Evolutionary conservation across 2,888 invertebrate genomes (phyloP), one percentile per base, ranked within the genome.

Genomic region (Cloeon dipterum): DNA sequence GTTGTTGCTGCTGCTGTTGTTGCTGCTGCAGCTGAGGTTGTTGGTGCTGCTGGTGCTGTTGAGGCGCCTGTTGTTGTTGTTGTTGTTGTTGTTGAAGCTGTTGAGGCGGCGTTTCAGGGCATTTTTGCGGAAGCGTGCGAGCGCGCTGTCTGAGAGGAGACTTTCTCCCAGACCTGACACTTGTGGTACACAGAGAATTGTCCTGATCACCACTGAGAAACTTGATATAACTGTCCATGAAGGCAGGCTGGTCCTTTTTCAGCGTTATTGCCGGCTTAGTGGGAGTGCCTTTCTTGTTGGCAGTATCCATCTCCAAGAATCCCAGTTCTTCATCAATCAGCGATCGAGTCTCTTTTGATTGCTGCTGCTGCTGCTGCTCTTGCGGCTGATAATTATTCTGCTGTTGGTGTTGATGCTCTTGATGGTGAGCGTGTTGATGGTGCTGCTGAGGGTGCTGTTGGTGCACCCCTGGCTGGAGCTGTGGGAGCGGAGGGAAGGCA

Each of bases 151-250:
- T 16, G 29, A n/a, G 29, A 8, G 29, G 29, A 8, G 29, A 29
- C 52, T 74, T 74, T 47, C 74, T 64, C 43, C 70, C 67, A 43
- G 68, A 68, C 44, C 72, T 62, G 48, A 68, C 62, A 45, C 69
- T 65, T 37, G 81, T 78, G 17, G 81, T 79, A n/a, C n/a, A n/a
- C 16, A 29, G 14, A 43, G 81, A 79, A 33, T 74, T 71, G 46
- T 82, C 81, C 32, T 78, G 65, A 53, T 81, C 82, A 45, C 81
- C 81, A 59, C 77, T 74, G 45, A 79, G 59, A 57, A 83, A 83
- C 57, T 81, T 82, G 46, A 82, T 63, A 57, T 81, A 83, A 58
- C 82, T 82, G 52, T 75, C 78, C 79, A 82, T 81, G 56, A 83
- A 83, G 42, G 79, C 78, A 37, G 74, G 66, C 47, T 70, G 68